These are phyloP conservation scores for Hyperoplus immaculatus DNA, from an alignment of 2,797 vertebrate genomes.

Conservation along the genomic window DNA sequence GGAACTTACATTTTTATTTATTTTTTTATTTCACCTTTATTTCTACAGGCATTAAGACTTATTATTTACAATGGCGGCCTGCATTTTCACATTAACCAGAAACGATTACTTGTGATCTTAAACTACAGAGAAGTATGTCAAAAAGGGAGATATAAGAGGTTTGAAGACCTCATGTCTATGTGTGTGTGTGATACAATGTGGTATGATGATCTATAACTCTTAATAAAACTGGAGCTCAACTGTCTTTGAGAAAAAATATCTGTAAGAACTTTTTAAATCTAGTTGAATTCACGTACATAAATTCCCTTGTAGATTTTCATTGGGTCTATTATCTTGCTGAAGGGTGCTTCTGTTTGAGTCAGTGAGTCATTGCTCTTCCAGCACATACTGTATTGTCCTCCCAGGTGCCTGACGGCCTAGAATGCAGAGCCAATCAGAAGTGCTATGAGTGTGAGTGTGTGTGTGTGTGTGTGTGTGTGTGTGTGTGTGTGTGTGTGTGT, in stretches of 20 bases:
- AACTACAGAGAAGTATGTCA: neutral
- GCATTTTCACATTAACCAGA: too few relatives aligned
- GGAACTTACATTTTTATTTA: too few relatives aligned
- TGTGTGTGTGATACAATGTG: neutral
- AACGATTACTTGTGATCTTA: neutral
- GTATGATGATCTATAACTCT: neutral
- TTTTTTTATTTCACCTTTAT: too few relatives aligned
- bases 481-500: too few relatives aligned
- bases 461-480: too few relatives aligned
- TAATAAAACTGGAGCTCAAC: neutral
- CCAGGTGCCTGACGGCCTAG: slow-evolving; percentile 11
- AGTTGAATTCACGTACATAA: too few relatives aligned
- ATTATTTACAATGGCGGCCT: too few relatives aligned
- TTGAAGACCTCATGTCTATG: neutral
- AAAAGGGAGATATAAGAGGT: neutral
- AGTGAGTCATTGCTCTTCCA: slow-evolving; percentile 46
- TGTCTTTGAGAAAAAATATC: neutral
- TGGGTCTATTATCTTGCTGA: neutral
- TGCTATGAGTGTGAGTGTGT: slow-evolving; percentile 13
- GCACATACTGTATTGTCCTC: slow-evolving; percentile 36
- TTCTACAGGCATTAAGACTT: too few relatives aligned
- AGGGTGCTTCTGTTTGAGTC: slow-evolving; percentile 19
- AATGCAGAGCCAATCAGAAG: slow-evolving; percentile 32
- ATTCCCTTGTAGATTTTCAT: neutral
- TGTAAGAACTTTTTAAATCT: neutral